phyloP scores from a whole-genome alignment of 2,113 vertebrate species.

The Puntigrus tetrazona region DNA sequence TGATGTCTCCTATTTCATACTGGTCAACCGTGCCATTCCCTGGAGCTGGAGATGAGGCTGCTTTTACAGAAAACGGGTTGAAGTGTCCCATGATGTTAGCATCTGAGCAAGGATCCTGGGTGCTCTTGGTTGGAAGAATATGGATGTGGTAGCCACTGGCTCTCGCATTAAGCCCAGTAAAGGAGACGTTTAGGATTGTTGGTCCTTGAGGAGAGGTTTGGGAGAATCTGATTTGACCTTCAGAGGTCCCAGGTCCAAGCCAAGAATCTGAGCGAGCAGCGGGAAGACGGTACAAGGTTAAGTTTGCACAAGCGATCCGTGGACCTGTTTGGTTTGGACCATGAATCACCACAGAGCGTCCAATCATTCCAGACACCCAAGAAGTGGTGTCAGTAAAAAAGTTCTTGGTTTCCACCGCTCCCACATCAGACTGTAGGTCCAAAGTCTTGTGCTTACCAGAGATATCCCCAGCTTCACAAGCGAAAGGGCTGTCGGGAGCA shows the following conservation, averaged over 20 bases:
- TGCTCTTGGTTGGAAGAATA: constrained; percentile 67
- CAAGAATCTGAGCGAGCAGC: constrained; percentile 63
- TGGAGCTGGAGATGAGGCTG: constrained; percentile 65
- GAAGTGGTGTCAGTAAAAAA: constrained; percentile 79
- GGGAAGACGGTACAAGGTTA: constrained; percentile 65
- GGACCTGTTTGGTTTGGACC: constrained; percentile 46
- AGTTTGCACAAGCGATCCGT: constrained; percentile 78
- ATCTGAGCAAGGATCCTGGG: constrained; percentile 68
- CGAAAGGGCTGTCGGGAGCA: constrained; percentile 62
- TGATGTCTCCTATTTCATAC: constrained; percentile 80
- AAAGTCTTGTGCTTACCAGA: constrained; percentile 67
- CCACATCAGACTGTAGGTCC: constrained; percentile 55
- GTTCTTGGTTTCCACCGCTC: constrained; percentile 61
- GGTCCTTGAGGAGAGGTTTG: constrained; percentile 69
- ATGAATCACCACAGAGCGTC: constrained; percentile 78
- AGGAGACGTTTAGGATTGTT: constrained; percentile 66
- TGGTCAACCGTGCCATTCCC: constrained; percentile 76
- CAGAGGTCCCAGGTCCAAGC: constrained; percentile 64
- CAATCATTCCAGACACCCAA: constrained; percentile 68
- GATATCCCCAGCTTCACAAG: constrained; percentile 79
- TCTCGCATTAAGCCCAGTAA: constrained; percentile 62
- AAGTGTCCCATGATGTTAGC: constrained; percentile 74
- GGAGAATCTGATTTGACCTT: constrained; percentile 66
- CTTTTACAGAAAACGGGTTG: constrained; percentile 72
- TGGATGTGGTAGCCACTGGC: constrained; percentile 78